Evolutionary conservation across 2,113 vertebrate species (phyloP).

Genomic region (Heterocephalus glaber): DNA sequence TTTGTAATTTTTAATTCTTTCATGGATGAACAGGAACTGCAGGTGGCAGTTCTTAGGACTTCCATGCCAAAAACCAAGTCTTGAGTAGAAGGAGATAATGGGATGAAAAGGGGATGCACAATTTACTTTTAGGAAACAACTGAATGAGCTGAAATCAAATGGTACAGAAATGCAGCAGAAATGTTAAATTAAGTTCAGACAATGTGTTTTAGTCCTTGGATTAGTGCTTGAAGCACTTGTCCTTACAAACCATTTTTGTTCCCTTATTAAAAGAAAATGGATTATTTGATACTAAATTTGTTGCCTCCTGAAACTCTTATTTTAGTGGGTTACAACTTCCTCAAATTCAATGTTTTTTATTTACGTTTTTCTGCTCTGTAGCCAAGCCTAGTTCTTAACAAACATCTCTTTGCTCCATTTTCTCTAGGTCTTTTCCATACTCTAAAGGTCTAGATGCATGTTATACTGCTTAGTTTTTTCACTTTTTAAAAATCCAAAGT

Average conservation of each 20-base stretch:
- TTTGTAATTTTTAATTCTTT: conserved; percentile 9
- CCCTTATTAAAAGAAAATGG: conserved; percentile 1
- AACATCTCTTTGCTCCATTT: not conserved
- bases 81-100: not conserved
- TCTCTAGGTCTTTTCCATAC: not conserved
- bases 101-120: not conserved
- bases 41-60: not conserved
- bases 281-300: not conserved
- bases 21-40: not conserved
- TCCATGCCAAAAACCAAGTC: not conserved
- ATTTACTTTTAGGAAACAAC: not conserved
- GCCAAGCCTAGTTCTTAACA: not conserved
- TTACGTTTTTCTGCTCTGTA: not conserved
- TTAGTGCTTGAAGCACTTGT: not conserved
- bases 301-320: not conserved
- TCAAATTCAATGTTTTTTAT: not conserved
- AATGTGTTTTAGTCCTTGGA: not conserved
- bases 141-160: not conserved
- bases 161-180: not conserved
- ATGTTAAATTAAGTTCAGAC: not conserved
- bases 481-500: not conserved
- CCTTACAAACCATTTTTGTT: conserved; percentile 24
- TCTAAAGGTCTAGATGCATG: not conserved
- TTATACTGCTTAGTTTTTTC: not conserved
- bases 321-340: not conserved